Base-by-base conservation (phyloP, 2,888 invertebrate species). In the Allygus modestus region DNA sequence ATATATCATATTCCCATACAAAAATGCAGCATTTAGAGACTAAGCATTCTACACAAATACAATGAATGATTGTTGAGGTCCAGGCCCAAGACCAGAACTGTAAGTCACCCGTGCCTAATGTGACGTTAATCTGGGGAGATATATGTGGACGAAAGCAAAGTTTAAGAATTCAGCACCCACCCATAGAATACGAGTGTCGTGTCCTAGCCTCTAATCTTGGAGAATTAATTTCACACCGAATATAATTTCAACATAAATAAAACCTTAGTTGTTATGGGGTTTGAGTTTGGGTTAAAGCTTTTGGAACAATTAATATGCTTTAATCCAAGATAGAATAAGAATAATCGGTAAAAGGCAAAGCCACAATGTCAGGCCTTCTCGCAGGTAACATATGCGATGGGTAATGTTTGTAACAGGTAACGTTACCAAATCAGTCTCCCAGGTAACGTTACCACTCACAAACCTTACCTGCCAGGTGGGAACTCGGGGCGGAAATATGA, bases 101-200 rank as follows among this genome's bases (percentile, higher is more conserved):
- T 58, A 58, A 58, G 2, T 58, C 58, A 58, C 20, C 58, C 58
- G 23, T 58, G 26, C 58, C 58, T 58, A 58, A 58, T 58, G 23
- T 58, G 65, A 65, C 65, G 5, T 15, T 65, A 65, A 65, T 65
- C 65, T 28, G 26, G 23, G 23, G 17, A 65, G 65, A 65, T 65
- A 15, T 28, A 65, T 65, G 28, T 31, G 65, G 28, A 65, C 65
- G 65, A 28, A 58, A 28, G 65, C 23, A 31, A 65, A 26, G 65
- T 65, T 31, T 9, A 31, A 65, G 65, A 65, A 65, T 65, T 65
- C 58, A 58, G 23, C 58, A 23, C 23, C 58, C 58, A 23, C 23
- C 9, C 1, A 46, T 2, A 9, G 58, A 58, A 58, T 58, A 23
- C 58, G 23, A 9, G 46, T 2, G 12, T 11, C 1, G 46, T 15